phyloP scores from a whole-genome alignment of 2,888 invertebrate genomes.

The Entomobrya proxima region DNA sequence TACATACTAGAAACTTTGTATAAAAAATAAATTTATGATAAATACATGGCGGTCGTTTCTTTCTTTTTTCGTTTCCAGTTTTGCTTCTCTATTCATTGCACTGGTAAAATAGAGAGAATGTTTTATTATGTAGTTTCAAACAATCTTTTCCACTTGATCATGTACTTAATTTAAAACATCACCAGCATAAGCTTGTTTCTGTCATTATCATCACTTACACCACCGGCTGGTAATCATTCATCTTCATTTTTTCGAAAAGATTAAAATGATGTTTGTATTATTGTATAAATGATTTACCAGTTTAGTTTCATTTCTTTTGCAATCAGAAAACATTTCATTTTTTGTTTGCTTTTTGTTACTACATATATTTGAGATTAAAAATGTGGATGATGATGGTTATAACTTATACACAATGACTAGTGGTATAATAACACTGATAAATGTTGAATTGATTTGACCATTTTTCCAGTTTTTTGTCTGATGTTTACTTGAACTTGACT shows the following conservation, averaged over 20 bases:
- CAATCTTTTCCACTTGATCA: slow-evolving; percentile 24
- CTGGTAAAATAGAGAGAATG: no score
- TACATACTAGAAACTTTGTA: not conserved
- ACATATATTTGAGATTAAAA: no score
- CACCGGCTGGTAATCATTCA: slow-evolving; percentile 52
- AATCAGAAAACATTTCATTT: slow-evolving; percentile 2
- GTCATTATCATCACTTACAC: slow-evolving; percentile 49
- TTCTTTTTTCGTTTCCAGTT: no score
- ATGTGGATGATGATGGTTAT: not conserved
- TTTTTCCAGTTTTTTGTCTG: not conserved
- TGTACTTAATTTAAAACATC: not conserved
- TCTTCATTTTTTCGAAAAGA: slow-evolving; percentile 36
- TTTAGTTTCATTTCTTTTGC: slow-evolving; percentile 22
- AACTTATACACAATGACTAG: not conserved
- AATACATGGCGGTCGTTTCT: slow-evolving; percentile 4
- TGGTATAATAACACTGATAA: not conserved
- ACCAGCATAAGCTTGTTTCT: slow-evolving; percentile 4
- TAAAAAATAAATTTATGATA: slow-evolving; percentile 1
- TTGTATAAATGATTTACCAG: not conserved
- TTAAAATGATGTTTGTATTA: not conserved
- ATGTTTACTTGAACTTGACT: slow-evolving; percentile 42
- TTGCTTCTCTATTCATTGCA: no score
- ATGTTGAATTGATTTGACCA: slow-evolving; percentile 12
- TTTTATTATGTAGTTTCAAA: no score
- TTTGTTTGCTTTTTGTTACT: slow-evolving; percentile 9